Conservation (phyloP, 1,140 invertebrate species). For the Nebria ingens region DNA sequence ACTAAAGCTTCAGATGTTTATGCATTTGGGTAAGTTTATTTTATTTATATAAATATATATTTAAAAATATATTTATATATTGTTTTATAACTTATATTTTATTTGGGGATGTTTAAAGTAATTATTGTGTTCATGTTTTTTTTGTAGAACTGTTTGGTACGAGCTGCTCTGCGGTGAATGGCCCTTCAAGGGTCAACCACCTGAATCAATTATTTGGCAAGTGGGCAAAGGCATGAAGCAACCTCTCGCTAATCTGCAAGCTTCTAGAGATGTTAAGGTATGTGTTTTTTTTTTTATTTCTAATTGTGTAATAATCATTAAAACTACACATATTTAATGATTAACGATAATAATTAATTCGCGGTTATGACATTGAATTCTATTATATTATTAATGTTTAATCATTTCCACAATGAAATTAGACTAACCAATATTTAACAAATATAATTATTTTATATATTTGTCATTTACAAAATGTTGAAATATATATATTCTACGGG, state of each 20-base stretch:
- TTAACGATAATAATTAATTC: too few species aligned
- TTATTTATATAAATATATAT: conserved; percentile 11
- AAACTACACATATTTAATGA: too few species aligned
- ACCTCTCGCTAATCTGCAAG: conserved; percentile 85
- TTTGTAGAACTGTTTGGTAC: conserved; percentile 91
- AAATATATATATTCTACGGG: too few species aligned
- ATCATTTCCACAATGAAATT: too few species aligned
- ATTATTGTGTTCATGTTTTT: conserved; percentile 16
- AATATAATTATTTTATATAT: too few species aligned
- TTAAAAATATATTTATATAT: conserved; percentile 11
- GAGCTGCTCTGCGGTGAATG: conserved; percentile 93
- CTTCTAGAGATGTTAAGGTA: conserved; percentile 94
- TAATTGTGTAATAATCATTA: too few species aligned
- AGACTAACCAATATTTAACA: too few species aligned
- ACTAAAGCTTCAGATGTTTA: conserved; percentile 88
- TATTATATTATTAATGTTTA: too few species aligned
- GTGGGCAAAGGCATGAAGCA: conserved; percentile 95
- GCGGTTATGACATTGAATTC: too few species aligned
- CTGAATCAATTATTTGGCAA: conserved; percentile 96
- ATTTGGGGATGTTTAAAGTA: background rate
- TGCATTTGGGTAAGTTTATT: conserved; percentile 78
- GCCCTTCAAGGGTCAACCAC: conserved; percentile 87
- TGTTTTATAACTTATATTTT: background rate
- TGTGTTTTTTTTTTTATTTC: too few species aligned
- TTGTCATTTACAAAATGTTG: too few species aligned